These are phyloP conservation scores for Drosophila anomelani DNA, from an alignment of 2,888 invertebrate genomes.

Conservation along the genomic window DNA sequence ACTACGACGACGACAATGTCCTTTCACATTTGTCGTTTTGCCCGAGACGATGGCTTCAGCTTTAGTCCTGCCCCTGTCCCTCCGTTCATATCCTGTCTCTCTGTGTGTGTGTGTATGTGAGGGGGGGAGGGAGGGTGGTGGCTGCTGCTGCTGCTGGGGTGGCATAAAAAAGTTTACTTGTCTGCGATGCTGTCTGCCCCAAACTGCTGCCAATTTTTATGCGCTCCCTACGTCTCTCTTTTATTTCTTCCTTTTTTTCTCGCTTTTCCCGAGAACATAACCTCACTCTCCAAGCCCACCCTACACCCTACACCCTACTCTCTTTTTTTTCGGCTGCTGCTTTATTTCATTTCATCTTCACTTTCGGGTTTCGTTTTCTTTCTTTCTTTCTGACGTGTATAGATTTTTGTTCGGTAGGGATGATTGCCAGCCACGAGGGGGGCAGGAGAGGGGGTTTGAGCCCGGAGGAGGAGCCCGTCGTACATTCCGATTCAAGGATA, in stretches of 20 bases:
- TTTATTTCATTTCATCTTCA: slow-evolving; percentile 79
- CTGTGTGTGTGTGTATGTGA: background rate
- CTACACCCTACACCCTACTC: slow-evolving; percentile 2
- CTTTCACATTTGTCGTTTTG: slow-evolving; percentile 79
- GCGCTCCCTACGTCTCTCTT: slow-evolving; percentile 77
- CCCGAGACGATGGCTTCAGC: slow-evolving; percentile 68
- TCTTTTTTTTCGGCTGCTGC: slow-evolving; percentile 63
- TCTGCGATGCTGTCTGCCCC: slow-evolving; percentile 78
- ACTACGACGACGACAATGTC: slow-evolving; percentile 74
- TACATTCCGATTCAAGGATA: slow-evolving; percentile 79
- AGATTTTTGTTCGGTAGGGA: slow-evolving; percentile 62
- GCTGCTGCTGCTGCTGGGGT: background rate
- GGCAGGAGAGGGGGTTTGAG: background rate
- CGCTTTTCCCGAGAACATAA: slow-evolving; percentile 22
- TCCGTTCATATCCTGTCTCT: slow-evolving; percentile 9
- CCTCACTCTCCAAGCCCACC: background rate
- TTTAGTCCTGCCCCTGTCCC: slow-evolving; percentile 31
- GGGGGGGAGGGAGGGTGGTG: slow-evolving; percentile 4
- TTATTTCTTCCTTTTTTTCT: slow-evolving; percentile 40
- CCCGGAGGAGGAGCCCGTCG: slow-evolving; percentile 62
- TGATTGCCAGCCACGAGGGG: slow-evolving; percentile 32
- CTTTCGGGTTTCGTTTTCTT: slow-evolving; percentile 72
- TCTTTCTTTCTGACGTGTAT: slow-evolving; percentile 65
- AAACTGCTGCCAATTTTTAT: slow-evolving; percentile 79
- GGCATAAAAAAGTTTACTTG: slow-evolving; percentile 61